Conservation (phyloP, 2,113 vertebrate genomes). For the Castor canadensis region DNA sequence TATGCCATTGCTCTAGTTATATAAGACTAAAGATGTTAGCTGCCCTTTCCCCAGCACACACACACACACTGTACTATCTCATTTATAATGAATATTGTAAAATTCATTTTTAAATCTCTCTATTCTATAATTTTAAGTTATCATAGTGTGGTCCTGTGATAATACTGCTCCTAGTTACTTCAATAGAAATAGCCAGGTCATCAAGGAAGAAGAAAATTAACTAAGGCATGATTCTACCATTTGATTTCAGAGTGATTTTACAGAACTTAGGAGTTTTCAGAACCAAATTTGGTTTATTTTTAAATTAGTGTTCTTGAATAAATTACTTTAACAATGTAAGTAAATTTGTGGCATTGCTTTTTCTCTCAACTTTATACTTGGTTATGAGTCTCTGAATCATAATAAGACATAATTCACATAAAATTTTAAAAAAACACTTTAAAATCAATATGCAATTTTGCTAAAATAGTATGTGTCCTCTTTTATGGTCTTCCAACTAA, state of each 20-base stretch:
- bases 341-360: conserved; percentile 37
- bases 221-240: neutral
- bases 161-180: neutral
- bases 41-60: neutral
- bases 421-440: conserved; percentile 17
- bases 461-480: conserved; percentile 63
- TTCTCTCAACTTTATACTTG: conserved; percentile 26
- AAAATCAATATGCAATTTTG: conserved; percentile 75
- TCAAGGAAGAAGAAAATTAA: neutral
- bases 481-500: conserved; percentile 66
- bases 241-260: neutral
- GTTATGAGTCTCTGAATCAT: conserved; percentile 56
- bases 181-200: neutral
- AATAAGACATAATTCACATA: conserved; percentile 58
- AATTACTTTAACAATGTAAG: conserved; percentile 54
- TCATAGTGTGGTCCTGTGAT: neutral
- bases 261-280: neutral
- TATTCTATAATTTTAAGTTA: neutral
- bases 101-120: neutral
- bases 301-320: conserved; percentile 36
- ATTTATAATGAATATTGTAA: neutral
- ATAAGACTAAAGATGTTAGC: neutral
- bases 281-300: conserved; percentile 30
- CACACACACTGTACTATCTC: neutral
- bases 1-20: neutral